Evolutionary conservation across 2,797 vertebrate genomes (phyloP), one percentile per base, ranked within the genome.

Genomic region (Crypturellus tataupa): DNA sequence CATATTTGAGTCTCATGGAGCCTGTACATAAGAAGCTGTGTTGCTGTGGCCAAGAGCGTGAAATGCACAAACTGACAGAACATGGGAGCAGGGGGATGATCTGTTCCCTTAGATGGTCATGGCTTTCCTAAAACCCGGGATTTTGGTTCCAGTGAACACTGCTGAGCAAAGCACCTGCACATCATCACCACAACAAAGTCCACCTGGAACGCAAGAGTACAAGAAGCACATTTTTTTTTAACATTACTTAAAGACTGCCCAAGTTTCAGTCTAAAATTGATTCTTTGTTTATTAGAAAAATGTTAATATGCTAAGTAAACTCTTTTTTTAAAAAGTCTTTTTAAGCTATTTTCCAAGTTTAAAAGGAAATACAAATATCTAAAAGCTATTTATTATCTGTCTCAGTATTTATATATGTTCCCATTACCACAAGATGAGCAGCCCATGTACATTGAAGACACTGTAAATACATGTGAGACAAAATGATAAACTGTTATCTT

Each of bases 351-450:
- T 87, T 64, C 49, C 65, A 75, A 69, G 44, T 75, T 89, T 60
- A 86, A 55, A 75, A 86, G 44, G 51, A 77, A 95, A 90, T 58
- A 68, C 18, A 49, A 83, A 85, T 68, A 24, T 4, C 15, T 51
- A 53, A 56, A 33, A 15, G 19, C 29, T 69, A 29, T 62, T 83
- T 35, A 73, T 90, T 70, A 79, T 47, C 58, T 82, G 40, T 4
- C 46, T 83, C 73, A 77, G 77, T 77, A 87, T 27, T 55, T 89
- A 5, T 0, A 64, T 78, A 3, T 24, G 49, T 21, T 67, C 25
- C 53, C 56, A 25, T 75, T 89, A 75, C 8, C 51, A 20, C 23
- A 70, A 29, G 84, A 71, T 40, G 20, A 55, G 60, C 21, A 46
- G 49, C 25, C 83, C 46, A 58, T 25, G 62, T 42, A 40, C 68